Evolutionary conservation across 2,888 invertebrate genomes (phyloP), one percentile per base, ranked within the genome.

Genomic region (Tenthredo mesomela): DNA sequence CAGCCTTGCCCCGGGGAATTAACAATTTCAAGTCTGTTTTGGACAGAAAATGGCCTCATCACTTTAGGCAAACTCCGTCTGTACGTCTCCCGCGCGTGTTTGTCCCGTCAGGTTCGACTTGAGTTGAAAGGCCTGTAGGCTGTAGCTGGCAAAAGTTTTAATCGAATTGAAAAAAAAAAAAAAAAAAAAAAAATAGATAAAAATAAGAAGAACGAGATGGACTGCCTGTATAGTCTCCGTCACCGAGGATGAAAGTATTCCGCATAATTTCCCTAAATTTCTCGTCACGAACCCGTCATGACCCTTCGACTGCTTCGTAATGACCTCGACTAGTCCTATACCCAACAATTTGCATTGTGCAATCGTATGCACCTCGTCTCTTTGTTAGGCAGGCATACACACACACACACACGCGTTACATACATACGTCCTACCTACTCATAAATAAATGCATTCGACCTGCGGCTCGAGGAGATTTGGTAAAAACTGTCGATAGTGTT

Each of bases 121-220:
- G 71, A 73, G 40, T 43, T 73, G 40, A 43, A 73, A 73, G 43
- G 43, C 37, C 71, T 73, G 71, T 73, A 12, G 61, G 61, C 61
- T 54, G 61, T 61, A 21, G 61, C 37, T 73, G 21, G 71, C 43
- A 43, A 43, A 71, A 73, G 21, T 73, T 40, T n/a, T 12, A 40
- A 21, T 40, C 10, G n/a, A 43, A 73, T 70, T 47, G 18, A 40
- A 71, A 71, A 71, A 37, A 40, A 15, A 18, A n/a, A n/a, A n/a
- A n/a, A n/a, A n/a, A n/a, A 25, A 33, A 25, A 61, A n/a, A n/a
- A n/a, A n/a, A n/a, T n/a, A n/a, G n/a, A n/a, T n/a, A n/a, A n/a
- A 61, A 25, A 9, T 25, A 25, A 61, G 10, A 10, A 12, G 18
- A 25, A 7, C 25, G 61, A 61, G 61, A 58, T n/a, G 15, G 58